Evolutionary conservation across 2,113 vertebrate species (phyloP).

Genomic region (Malurus melanocephalus): DNA sequence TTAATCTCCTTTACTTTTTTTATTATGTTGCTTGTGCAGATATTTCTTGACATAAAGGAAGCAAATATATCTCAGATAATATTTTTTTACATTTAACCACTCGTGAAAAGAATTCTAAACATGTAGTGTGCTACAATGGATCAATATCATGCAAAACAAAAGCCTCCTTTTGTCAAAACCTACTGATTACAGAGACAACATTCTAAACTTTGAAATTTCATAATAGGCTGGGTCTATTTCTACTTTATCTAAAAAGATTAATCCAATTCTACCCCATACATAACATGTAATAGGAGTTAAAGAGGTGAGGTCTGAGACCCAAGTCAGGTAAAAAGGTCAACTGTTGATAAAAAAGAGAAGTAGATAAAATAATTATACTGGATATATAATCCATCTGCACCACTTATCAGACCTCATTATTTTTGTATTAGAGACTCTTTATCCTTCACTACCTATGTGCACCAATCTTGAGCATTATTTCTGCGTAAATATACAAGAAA

Average conservation of each 20-base stretch:
- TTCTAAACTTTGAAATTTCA: background rate
- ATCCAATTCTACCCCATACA: background rate
- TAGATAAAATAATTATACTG: background rate
- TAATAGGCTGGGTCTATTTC: background rate
- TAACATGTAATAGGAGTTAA: background rate
- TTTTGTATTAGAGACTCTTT: background rate
- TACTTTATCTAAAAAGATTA: background rate
- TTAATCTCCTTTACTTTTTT: background rate
- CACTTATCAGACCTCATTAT: background rate
- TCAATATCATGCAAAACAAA: background rate
- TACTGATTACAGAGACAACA: background rate
- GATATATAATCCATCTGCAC: background rate
- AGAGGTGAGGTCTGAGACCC: background rate
- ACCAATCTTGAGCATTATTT: background rate
- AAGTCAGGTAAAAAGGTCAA: background rate
- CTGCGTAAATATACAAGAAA: background rate
- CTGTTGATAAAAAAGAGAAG: background rate
- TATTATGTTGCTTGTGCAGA: background rate
- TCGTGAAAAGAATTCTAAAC: background rate
- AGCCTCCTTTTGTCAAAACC: background rate
- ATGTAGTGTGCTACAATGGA: background rate
- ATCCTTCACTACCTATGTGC: background rate
- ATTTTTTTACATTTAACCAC: background rate
- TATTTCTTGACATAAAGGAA: background rate
- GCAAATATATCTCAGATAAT: background rate